A percentile compares a stretch with the other conserved stretches of the same genome.
Conservation (phyloP, 1,140 invertebrate genomes). For the Patella vulgata region DNA sequence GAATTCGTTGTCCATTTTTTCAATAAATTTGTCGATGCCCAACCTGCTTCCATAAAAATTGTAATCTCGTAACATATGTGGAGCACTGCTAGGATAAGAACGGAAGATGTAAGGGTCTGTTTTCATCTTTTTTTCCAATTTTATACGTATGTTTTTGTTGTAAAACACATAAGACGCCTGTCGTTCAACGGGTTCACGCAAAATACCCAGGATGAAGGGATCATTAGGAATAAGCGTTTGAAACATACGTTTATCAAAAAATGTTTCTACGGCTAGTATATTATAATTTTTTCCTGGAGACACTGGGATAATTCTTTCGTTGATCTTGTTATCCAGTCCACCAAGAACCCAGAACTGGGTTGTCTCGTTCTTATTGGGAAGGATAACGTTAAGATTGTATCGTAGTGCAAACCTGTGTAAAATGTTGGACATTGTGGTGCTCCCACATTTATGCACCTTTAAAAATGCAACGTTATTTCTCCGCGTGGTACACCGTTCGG, state of each 20-base stretch:
- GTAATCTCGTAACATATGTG: too few species aligned
- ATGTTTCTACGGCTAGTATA: conserved; percentile 18
- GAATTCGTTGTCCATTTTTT: conserved; percentile 50
- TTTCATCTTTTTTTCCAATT: too few species aligned
- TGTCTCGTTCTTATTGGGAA: conserved; percentile 25
- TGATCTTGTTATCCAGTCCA: background rate
- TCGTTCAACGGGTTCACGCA: conserved; percentile 44
- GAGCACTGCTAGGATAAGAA: too few species aligned
- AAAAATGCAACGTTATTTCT: conserved; percentile 35
- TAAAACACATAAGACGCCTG: conserved; percentile 46
- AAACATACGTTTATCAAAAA: conserved; percentile 9
- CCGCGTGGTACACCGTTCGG: too few species aligned
- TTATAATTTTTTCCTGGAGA: conserved; percentile 23
- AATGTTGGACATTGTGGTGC: conserved; percentile 49
- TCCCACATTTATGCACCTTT: conserved; percentile 53
- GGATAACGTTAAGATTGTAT: conserved; percentile 37
- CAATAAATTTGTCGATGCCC: conserved; percentile 36
- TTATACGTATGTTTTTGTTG: conserved; percentile 26
- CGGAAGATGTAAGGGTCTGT: too few species aligned
- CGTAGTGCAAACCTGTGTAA: conserved; percentile 40
- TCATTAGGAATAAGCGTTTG: conserved; percentile 14
- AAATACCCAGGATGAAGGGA: conserved; percentile 45
- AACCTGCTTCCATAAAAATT: conserved; percentile 10
- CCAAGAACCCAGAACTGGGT: conserved; percentile 30
- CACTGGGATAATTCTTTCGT: conserved; percentile 4